Evolutionary conservation across 2,888 invertebrate species (phyloP), one percentile per base, ranked within the genome.

Genomic region (Piscicola geometra): DNA sequence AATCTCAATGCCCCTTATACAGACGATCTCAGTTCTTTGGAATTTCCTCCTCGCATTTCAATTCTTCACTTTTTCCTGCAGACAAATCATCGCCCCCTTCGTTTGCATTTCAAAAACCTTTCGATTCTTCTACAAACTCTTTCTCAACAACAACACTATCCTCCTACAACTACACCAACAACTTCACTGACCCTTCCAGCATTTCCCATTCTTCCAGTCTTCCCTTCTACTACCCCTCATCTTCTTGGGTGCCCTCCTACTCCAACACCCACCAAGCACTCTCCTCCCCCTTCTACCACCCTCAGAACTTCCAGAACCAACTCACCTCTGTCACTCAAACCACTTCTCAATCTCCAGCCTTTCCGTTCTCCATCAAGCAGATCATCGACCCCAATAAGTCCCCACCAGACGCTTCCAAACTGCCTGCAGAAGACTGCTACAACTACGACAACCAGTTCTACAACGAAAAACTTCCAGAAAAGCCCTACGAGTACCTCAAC

Each of bases 341-440:
- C 52, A 21, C 73, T 15, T 50, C 52, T 21, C 30, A 52, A 2
- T 33, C 35, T 15, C 33, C 47, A 12, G 33, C 71, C 32, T 73
- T 73, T 30, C 73, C 73, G 0, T 73, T 73, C 36, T 73, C 73
- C 1, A 73, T 73, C 60, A 73, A 73, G 12, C 73, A 73, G 15
- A 33, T 73, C 18, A 73, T 73, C 36, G 73, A 73, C 56, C 73
- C 73, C 3, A n/a, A 28, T 5, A 73, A 73, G 35, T 33, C 60
- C 3, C 32, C 47, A 2, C 21, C 71, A 28, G 71, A 71, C 32
- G 47, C 47, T 21, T 50, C 47, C 12, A 71, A 71, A 71, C 41
- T 1, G 30, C 28, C 1, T 12, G 25, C 41, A 21, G 47, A 41
- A 3, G 33, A 41, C 28, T 71, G 50, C 41, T 50, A 30, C 9